Conservation (phyloP, 2,888 invertebrate species). For the Drosophila mercatorum region DNA sequence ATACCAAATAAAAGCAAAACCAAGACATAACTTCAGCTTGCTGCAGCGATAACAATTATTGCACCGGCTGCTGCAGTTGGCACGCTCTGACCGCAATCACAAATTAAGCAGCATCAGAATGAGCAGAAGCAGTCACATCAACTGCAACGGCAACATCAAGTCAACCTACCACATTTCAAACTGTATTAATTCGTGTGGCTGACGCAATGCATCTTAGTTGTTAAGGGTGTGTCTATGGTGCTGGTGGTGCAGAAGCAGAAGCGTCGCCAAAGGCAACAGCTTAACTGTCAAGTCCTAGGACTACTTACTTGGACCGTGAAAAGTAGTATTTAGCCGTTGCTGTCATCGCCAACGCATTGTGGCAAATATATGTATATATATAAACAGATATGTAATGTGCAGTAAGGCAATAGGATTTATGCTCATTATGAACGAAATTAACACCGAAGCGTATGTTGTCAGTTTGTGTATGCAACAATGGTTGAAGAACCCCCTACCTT, state of each 20-base stretch:
- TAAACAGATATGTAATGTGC: neutral
- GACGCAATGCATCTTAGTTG: constrained; percentile 65
- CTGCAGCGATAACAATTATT: constrained; percentile 44
- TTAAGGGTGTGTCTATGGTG: constrained; percentile 10
- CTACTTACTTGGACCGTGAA: constrained; percentile 12
- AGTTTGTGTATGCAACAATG: neutral
- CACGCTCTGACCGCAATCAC: constrained; percentile 46
- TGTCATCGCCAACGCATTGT: constrained; percentile 2
- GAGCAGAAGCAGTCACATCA: constrained; percentile 2
- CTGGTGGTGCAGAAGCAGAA: neutral
- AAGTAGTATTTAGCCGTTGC: constrained; percentile 10
- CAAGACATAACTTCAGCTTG: constrained; percentile 28
- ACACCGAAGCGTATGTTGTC: neutral
- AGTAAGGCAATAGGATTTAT: constrained; percentile 2
- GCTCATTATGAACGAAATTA: neutral
- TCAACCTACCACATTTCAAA: constrained; percentile 26
- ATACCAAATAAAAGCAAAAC: constrained; percentile 29
- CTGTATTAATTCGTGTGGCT: constrained; percentile 55
- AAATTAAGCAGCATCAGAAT: constrained; percentile 18
- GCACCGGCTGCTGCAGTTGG: constrained; percentile 28
- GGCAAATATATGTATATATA: neutral
- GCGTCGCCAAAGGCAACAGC: neutral
- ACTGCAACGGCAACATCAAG: neutral
- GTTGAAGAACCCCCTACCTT: no score
- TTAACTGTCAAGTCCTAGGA: neutral